These are phyloP conservation scores for Trissoscelio sp. DNA, from an alignment of 2,888 invertebrate species.

Conservation along the genomic window DNA sequence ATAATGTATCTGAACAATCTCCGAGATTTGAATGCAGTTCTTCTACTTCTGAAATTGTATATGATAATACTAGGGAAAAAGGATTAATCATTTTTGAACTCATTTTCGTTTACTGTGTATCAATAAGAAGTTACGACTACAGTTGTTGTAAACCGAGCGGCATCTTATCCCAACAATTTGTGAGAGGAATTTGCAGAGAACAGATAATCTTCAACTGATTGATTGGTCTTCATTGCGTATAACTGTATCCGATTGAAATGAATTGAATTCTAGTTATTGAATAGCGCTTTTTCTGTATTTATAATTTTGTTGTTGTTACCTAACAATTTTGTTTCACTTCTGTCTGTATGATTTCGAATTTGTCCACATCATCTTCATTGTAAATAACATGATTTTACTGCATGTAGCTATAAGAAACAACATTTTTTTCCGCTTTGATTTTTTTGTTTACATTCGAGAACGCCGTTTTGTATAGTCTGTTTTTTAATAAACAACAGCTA, in stretches of 20 bases:
- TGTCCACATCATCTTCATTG: slow-evolving; percentile 9
- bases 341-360: background rate
- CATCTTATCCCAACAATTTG: background rate
- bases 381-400: slow-evolving; percentile 18
- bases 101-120: slow-evolving; percentile 14
- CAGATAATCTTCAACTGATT: slow-evolving; percentile 22
- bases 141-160: background rate
- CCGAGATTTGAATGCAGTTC: too few relatives aligned
- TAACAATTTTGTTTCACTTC: background rate
- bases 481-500: slow-evolving; percentile 13
- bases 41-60: too few relatives aligned
- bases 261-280: slow-evolving; percentile 18
- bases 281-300: background rate
- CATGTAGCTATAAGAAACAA: slow-evolving; percentile 12
- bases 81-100: slow-evolving; percentile 11
- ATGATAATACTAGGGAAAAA: background rate
- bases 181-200: background rate
- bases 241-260: slow-evolving; percentile 31
- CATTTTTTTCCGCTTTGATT: background rate
- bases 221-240: slow-evolving; percentile 1
- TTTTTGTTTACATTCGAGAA: background rate
- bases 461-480: background rate
- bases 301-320: background rate
- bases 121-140: slow-evolving; percentile 5
- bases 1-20: too few relatives aligned